Evolutionary conservation across 2,888 invertebrate genomes (phyloP), one percentile per base, ranked within the genome.

Genomic region (Crossocerus cetratus): DNA sequence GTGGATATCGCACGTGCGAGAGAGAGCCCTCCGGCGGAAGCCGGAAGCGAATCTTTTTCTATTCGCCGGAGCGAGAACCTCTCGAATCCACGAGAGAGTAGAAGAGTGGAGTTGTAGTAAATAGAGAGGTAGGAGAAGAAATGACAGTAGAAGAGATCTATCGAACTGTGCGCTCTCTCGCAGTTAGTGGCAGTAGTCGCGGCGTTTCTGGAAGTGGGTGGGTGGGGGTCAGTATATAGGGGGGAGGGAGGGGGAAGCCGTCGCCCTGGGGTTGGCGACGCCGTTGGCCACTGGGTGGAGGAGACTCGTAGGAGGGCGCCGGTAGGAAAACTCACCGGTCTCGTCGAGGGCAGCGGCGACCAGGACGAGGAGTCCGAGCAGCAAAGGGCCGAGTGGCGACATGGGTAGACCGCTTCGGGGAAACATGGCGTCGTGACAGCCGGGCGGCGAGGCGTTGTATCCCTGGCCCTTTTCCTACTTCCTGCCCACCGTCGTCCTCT

Each of bases 361-460:
- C 67, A 83, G 69, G 59, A 83, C 77, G 72, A 86, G 77, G 71
- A 72, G 80, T 66, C 81, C 83, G 69, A 88, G 74, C 72, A 88
- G 67, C 72, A 84, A 72, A 65, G 81, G 81, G 74, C 79, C 76
- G 80, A 84, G 82, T 83, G 76, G 82, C 81, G 83, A 84, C 83
- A 85, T 87, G 81, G 84, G 87, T 84, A 83, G 82, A 84, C 82
- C 83, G 83, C 82, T 83, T 83, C 78, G 84, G 72, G 69, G 81
- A 84, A 87, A 88, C 89, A 90, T 90, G 89, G 89, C 89, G 88
- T 87, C 88, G 81, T 83, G 86, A 85, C 87, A 87, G 85, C 87
- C 86, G 84, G 87, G 85, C 84, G 85, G 80, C 14, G 49, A 83
- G 83, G 82, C 82, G 79, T 80, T 81, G 61, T 72, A 69, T 79